Evolutionary conservation across 2,797 vertebrate species (phyloP).

Genomic region (Megaceryle alcyon): DNA sequence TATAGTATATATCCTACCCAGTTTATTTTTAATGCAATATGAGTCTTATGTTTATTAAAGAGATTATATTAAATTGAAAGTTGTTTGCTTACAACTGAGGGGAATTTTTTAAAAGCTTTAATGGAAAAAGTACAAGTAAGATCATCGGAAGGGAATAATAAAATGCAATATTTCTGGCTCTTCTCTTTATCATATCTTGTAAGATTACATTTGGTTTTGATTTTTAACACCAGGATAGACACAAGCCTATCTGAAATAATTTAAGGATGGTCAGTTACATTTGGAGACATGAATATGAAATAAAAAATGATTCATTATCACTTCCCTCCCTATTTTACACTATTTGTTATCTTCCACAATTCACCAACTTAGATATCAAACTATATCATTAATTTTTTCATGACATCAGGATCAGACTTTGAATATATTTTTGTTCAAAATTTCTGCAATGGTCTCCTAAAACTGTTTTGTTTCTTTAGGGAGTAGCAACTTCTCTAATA

Average conservation of each 20-base stretch:
- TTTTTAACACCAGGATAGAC: background rate
- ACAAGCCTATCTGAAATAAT: background rate
- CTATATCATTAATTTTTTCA: background rate
- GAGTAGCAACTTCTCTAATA: constrained; percentile 86
- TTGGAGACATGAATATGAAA: background rate
- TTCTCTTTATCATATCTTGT: background rate
- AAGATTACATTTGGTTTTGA: background rate
- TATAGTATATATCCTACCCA: background rate
- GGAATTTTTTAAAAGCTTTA: background rate
- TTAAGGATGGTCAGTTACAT: background rate
- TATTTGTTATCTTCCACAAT: background rate
- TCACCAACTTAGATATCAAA: background rate
- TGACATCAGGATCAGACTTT: background rate
- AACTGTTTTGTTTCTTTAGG: constrained; percentile 77
- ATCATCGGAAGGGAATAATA: background rate
- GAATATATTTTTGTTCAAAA: background rate
- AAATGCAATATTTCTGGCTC: background rate
- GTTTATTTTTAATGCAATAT: background rate
- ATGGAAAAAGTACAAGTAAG: background rate
- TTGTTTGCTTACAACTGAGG: background rate
- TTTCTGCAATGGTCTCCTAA: background rate
- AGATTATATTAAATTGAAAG: background rate
- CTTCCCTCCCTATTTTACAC: background rate
- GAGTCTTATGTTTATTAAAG: background rate
- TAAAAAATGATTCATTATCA: background rate